These are phyloP conservation scores for Lumbricus terrestris DNA, from an alignment of 2,888 invertebrate genomes.

Conservation along the genomic window DNA sequence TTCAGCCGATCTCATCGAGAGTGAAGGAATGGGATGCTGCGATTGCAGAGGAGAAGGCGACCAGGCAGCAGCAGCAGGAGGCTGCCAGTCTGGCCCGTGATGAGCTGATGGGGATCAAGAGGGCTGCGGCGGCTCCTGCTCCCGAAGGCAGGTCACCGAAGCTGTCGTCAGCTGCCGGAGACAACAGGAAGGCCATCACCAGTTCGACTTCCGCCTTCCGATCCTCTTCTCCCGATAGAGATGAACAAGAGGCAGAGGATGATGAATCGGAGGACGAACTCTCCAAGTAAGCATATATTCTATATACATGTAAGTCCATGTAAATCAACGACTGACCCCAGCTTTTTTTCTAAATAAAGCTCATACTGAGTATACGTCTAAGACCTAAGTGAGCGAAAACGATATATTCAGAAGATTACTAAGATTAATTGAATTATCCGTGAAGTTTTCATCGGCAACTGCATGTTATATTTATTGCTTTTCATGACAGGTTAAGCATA, in stretches of 20 bases:
- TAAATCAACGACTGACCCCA: too few relatives aligned
- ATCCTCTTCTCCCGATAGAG: neutral
- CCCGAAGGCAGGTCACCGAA: conserved; percentile 8
- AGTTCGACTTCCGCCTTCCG: neutral
- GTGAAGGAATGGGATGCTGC: conserved; percentile 9
- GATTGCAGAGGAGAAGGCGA: conserved; percentile 5
- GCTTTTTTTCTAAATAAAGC: too few relatives aligned
- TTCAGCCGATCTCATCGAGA: neutral
- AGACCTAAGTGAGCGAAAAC: too few relatives aligned
- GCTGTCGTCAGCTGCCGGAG: neutral
- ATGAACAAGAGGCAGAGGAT: neutral
- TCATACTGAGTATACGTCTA: too few relatives aligned
- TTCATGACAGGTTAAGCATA: neutral
- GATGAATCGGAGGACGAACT: conserved; percentile 17
- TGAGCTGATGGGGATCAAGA: conserved; percentile 7
- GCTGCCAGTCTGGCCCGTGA: neutral
- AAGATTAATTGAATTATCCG: too few relatives aligned
- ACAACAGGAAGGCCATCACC: neutral
- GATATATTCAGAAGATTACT: too few relatives aligned
- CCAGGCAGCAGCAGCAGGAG: neutral
- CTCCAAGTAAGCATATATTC: conserved; percentile 11
- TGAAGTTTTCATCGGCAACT: too few relatives aligned
- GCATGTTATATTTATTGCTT: neutral
- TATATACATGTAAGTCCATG: neutral
- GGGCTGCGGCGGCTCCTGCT: neutral